These are phyloP conservation scores for Sylvicapra grimmia DNA, from an alignment of 2,113 vertebrate genomes.

Conservation along the genomic window DNA sequence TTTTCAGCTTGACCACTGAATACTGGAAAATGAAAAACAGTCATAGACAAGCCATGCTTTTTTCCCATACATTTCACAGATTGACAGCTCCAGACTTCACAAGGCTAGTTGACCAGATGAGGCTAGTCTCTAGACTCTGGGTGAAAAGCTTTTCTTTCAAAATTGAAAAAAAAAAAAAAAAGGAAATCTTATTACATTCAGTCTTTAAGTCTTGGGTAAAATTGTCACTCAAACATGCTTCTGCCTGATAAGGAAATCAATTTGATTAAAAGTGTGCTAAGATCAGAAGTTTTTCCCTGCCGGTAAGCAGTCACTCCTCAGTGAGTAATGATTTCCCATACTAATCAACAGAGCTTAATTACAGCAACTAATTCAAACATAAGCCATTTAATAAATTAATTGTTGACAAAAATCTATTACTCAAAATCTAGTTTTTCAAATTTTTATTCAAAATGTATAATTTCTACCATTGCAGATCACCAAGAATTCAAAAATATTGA, in stretches of 20 bases:
- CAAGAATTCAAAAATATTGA: not conserved
- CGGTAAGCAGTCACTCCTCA: not conserved
- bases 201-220: constrained; percentile 9
- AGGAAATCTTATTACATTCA: not conserved
- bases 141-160: not conserved
- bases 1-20: not conserved
- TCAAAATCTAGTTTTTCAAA: not conserved
- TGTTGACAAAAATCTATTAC: not conserved
- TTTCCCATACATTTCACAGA: not conserved
- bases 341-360: not conserved
- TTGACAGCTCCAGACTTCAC: not conserved
- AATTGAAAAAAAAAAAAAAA: not conserved
- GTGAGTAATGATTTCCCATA: not conserved
- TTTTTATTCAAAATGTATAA: not conserved
- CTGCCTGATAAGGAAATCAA: constrained; percentile 2
- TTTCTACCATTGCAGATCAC: not conserved
- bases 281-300: not conserved
- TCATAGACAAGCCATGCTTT: not conserved
- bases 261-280: not conserved
- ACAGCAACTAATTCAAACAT: not conserved
- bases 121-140: not conserved
- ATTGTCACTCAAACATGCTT: not conserved
- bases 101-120: not conserved
- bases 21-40: not conserved
- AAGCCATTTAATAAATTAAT: not conserved